Percentiles rank a stretch among this genome's conserved stretches.
Conservation (phyloP, 2,888 invertebrate genomes). For the Trichacis sp. region DNA sequence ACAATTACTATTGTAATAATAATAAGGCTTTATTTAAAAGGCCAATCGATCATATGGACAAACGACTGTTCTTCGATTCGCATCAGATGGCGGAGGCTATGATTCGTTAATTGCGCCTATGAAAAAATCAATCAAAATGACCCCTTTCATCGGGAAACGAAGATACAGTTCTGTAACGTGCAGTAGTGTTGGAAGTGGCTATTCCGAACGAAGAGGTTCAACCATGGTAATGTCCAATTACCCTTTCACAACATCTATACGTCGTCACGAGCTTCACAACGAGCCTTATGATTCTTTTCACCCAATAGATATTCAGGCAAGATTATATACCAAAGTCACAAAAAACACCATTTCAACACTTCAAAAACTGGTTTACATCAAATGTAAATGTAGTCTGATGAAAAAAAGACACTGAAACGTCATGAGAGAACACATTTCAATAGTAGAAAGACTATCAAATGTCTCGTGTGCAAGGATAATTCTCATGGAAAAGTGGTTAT, state of each 20-base stretch:
- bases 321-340: not conserved
- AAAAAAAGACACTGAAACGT: too few relatives aligned
- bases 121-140: constrained; percentile 70
- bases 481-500: too few relatives aligned
- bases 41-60: constrained; percentile 46
- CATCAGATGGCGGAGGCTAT: constrained; percentile 77
- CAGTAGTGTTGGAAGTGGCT: constrained; percentile 87
- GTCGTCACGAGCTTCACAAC: constrained; percentile 64
- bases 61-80: constrained; percentile 70
- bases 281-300: constrained; percentile 74
- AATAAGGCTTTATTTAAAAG: too few relatives aligned
- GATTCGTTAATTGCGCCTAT: constrained; percentile 80
- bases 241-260: constrained; percentile 71
- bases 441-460: too few relatives aligned
- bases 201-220: constrained; percentile 84
- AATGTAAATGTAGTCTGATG: too few relatives aligned
- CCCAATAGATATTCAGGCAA: constrained; percentile 74
- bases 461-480: too few relatives aligned
- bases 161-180: constrained; percentile 86
- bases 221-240: constrained; percentile 82
- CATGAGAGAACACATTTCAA: too few relatives aligned
- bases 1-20: too few relatives aligned
- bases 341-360: too few relatives aligned
- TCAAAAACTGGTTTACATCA: too few relatives aligned
- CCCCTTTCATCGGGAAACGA: constrained; percentile 68